Conservation (phyloP, 2,888 invertebrate genomes). For the Drosophila bunnanda region DNA sequence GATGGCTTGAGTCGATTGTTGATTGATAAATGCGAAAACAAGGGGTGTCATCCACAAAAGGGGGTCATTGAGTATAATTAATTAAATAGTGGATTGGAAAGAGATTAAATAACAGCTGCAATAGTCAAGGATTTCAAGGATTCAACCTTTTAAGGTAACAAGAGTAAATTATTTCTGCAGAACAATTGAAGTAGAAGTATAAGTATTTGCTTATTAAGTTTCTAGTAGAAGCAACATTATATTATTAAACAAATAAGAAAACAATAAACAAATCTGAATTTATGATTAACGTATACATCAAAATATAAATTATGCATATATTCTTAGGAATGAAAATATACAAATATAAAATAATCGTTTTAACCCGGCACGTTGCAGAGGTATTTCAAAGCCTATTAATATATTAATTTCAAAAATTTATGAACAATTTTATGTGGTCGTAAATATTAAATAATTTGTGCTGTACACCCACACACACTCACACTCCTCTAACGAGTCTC, state of each 20-base stretch:
- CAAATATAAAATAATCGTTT: constrained; percentile 4
- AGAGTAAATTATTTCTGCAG: too few species aligned
- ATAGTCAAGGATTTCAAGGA: not conserved
- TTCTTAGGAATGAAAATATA: not conserved
- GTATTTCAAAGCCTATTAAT: constrained; percentile 6
- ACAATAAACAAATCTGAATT: not conserved
- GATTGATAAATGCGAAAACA: constrained; percentile 31
- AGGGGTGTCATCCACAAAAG: constrained; percentile 21
- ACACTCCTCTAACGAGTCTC: constrained; percentile 9
- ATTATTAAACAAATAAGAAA: not conserved
- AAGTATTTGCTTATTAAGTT: not conserved
- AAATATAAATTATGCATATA: not conserved
- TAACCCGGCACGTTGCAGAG: constrained; percentile 15
- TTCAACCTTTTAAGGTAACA: not conserved
- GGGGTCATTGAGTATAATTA: constrained; percentile 3
- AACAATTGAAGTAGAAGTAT: too few species aligned
- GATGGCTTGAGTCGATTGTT: constrained; percentile 16
- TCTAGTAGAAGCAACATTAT: too few species aligned
- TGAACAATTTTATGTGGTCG: constrained; percentile 29
- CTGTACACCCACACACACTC: constrained; percentile 14
- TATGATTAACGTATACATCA: not conserved
- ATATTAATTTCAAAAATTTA: constrained; percentile 33
- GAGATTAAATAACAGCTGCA: not conserved
- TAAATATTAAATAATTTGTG: constrained; percentile 35
- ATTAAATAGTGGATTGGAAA: not conserved